Percentiles rank a stretch among this genome's conserved stretches.
These are phyloP conservation scores for Lasioglossum villosulum DNA, from an alignment of 2,888 invertebrate genomes.

Conservation along the genomic window DNA sequence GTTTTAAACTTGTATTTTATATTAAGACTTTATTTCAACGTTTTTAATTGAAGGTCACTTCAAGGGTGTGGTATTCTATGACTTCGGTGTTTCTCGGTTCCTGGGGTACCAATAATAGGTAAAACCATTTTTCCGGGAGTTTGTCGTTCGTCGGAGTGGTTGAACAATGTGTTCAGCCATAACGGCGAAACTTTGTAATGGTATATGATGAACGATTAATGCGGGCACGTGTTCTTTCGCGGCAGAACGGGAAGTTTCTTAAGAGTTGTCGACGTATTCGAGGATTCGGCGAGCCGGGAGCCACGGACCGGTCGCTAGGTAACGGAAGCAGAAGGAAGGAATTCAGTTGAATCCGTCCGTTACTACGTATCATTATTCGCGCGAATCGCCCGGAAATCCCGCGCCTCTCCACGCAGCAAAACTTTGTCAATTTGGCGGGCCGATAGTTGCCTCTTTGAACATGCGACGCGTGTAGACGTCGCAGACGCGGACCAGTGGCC, in stretches of 20 bases:
- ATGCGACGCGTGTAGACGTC: constrained; percentile 59
- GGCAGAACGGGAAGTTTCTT: background rate
- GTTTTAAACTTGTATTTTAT: background rate
- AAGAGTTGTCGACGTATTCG: background rate
- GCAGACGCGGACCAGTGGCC: constrained; percentile 39
- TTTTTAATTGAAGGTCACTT: background rate
- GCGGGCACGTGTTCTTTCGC: background rate
- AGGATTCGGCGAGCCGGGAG: background rate
- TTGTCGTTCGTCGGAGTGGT: background rate
- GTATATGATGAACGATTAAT: background rate
- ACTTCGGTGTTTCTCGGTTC: background rate
- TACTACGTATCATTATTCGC: constrained; percentile 58
- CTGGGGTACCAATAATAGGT: background rate
- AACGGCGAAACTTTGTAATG: constrained; percentile 5
- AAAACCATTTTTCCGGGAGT: background rate
- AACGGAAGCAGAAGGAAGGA: background rate
- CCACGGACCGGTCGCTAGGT: constrained; percentile 18
- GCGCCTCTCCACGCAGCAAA: constrained; percentile 55
- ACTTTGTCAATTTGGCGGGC: constrained; percentile 72
- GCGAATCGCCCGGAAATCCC: constrained; percentile 52
- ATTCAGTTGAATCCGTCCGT: constrained; percentile 27
- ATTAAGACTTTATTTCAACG: background rate
- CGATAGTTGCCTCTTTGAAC: constrained; percentile 63
- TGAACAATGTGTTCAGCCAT: background rate
- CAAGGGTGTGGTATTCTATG: background rate